Evolutionary conservation across 2,888 invertebrate species (phyloP).

Genomic region (Ophion slaviceki): DNA sequence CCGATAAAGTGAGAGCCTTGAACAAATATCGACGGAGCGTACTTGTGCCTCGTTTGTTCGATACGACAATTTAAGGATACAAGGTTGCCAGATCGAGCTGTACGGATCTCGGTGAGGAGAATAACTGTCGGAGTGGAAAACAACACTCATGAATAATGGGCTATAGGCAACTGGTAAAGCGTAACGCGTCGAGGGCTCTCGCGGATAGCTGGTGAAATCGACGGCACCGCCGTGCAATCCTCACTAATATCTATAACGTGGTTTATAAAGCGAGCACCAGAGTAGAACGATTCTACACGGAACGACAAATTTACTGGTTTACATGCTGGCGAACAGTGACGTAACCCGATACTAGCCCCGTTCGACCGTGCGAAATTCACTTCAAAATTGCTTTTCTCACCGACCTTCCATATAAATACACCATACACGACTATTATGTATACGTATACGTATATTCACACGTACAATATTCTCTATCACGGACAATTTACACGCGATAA

Average conservation of each 20-base stretch:
- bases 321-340: conserved; percentile 54
- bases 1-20: neutral
- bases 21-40: neutral
- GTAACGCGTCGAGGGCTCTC: conserved; percentile 31
- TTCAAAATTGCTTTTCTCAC: conserved; percentile 56
- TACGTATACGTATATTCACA: conserved; percentile 7
- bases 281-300: conserved; percentile 34
- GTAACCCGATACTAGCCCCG: conserved; percentile 53
- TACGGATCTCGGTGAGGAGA: neutral
- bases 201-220: neutral
- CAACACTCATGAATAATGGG: conserved; percentile 62
- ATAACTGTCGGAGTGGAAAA: conserved; percentile 57
- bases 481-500: conserved; percentile 30
- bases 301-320: conserved; percentile 62
- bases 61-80: neutral
- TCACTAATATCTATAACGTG: conserved; percentile 36
- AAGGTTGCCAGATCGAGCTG: neutral
- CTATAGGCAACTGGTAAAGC: conserved; percentile 60
- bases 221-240: neutral
- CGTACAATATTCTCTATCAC: conserved; percentile 25
- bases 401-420: conserved; percentile 35
- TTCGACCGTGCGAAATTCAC: conserved; percentile 43
- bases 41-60: neutral
- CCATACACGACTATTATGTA: neutral
- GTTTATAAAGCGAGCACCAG: conserved; percentile 46